Evolutionary conservation across 1,140 invertebrate genomes (phyloP).

Genomic region (Drosophila carrolli): DNA sequence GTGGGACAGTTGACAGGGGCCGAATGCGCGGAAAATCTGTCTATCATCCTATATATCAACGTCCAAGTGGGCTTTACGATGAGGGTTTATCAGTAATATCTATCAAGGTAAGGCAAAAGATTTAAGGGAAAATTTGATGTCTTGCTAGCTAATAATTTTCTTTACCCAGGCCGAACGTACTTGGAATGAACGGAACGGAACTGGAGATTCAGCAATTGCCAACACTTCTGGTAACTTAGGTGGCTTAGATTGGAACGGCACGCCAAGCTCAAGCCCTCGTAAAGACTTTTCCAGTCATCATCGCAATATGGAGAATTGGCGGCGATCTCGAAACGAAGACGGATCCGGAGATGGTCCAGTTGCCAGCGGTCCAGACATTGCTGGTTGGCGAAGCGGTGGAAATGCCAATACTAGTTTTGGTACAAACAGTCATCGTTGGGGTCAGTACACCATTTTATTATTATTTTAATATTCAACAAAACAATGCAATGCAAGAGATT

Average conservation of each 20-base stretch:
- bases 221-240: conserved; percentile 68
- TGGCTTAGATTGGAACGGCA: conserved; percentile 86
- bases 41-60: conserved; percentile 82
- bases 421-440: conserved; percentile 64
- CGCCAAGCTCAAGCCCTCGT: conserved; percentile 86
- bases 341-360: conserved; percentile 60
- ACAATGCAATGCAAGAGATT: no score
- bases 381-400: conserved; percentile 65
- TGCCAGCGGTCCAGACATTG: conserved; percentile 30
- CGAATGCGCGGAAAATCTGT: conserved; percentile 86
- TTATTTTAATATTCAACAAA: neutral
- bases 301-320: conserved; percentile 88
- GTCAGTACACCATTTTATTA: conserved; percentile 34
- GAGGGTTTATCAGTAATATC: conserved; percentile 50
- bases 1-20: conserved; percentile 86
- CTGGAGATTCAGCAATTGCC: conserved; percentile 68
- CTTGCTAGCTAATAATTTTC: neutral
- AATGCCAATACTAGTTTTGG: conserved; percentile 34
- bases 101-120: neutral
- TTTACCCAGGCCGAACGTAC: conserved; percentile 75
- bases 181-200: conserved; percentile 88
- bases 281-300: conserved; percentile 87
- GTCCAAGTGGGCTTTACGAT: conserved; percentile 73
- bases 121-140: no score
- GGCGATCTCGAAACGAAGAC: conserved; percentile 86